These are phyloP conservation scores for Thalassaphorura encarpata DNA, from an alignment of 1,140 invertebrate genomes.

Conservation along the genomic window DNA sequence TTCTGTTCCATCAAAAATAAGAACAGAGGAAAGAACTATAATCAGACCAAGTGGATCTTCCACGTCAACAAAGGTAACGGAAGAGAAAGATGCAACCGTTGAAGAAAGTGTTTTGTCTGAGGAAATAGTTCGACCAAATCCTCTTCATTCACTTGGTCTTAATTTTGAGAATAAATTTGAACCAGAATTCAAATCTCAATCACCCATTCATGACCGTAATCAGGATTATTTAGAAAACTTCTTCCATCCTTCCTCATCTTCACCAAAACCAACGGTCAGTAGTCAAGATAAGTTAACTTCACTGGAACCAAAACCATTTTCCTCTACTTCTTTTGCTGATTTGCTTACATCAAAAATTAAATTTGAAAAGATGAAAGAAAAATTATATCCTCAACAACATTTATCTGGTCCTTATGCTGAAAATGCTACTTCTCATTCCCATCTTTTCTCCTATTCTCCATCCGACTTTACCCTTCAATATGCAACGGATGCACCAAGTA, in stretches of 20 bases:
- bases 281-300: not conserved
- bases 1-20: conserved; percentile 17
- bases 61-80: not conserved
- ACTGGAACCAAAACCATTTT: not conserved
- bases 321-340: conserved; percentile 17
- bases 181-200: not conserved
- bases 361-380: conserved; percentile 27
- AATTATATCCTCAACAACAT: conserved; percentile 16
- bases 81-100: too few species aligned
- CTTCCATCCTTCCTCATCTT: not conserved
- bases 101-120: too few species aligned
- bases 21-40: conserved; percentile 24
- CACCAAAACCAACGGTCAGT: not conserved
- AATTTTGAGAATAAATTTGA: not conserved
- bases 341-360: conserved; percentile 24
- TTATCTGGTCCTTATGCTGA: not conserved
- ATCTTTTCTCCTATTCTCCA: not conserved
- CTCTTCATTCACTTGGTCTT: not conserved
- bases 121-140: not conserved
- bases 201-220: not conserved
- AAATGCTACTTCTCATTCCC: not conserved
- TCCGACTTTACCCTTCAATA: not conserved
- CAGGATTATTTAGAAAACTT: not conserved
- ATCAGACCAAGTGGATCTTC: conserved; percentile 6
- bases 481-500: not conserved